A percentile compares a stretch with the other conserved stretches of the same genome.
Evolutionary conservation across 2,888 invertebrate genomes (phyloP).

Genomic region (Pseudanteris insignis): DNA sequence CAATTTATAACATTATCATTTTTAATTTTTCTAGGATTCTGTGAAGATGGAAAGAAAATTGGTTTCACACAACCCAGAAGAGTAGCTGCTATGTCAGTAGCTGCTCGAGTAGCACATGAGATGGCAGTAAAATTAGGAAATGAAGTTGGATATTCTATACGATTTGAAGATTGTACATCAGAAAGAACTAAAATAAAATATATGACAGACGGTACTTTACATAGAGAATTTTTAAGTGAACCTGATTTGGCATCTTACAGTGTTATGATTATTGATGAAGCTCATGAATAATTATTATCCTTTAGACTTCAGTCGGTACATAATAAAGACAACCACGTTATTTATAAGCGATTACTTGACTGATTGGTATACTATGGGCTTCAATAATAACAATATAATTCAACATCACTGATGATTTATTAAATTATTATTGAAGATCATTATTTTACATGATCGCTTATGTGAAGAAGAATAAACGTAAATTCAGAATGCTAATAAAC

Average conservation of each 20-base stretch:
- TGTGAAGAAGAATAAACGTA: no score
- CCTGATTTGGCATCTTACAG: constrained; percentile 96
- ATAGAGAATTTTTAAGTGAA: constrained; percentile 96
- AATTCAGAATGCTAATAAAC: no score
- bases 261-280: constrained; percentile 99
- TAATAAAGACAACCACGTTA: no score
- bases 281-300: constrained; percentile 81
- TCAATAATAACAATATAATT: no score
- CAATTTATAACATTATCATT: neutral
- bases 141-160: constrained; percentile 89
- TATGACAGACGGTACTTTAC: constrained; percentile 99
- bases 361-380: no score
- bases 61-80: constrained; percentile 97
- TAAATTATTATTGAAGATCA: no score
- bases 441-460: no score
- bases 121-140: constrained; percentile 96
- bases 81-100: constrained; percentile 99
- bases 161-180: constrained; percentile 94
- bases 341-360: no score
- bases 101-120: constrained; percentile 97
- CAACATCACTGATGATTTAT: no score
- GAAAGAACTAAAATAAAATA: constrained; percentile 97
- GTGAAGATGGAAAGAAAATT: constrained; percentile 84
- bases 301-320: no score
- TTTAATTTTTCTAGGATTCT: constrained; percentile 68